These are phyloP conservation scores for Drosophila mojavensis DNA, from an alignment of 1,140 invertebrate species.

Conservation along the genomic window DNA sequence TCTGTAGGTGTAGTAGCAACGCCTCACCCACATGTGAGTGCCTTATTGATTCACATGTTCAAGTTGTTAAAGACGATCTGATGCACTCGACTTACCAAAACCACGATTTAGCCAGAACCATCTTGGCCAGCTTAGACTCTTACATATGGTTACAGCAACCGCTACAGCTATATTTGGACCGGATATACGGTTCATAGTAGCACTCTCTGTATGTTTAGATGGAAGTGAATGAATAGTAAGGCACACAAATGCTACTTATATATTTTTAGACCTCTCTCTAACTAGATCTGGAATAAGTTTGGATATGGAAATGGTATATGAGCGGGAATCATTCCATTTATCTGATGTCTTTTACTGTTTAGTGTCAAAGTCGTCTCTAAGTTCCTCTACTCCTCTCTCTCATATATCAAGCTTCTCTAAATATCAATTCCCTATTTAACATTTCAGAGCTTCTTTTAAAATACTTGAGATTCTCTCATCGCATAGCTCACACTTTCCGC, in stretches of 20 bases:
- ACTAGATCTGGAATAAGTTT: too few species aligned
- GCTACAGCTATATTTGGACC: background rate
- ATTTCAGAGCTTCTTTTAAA: background rate
- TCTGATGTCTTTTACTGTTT: too few species aligned
- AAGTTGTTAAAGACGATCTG: slow-evolving; percentile 69
- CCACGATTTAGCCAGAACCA: slow-evolving; percentile 20
- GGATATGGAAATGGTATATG: too few species aligned
- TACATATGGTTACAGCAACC: background rate
- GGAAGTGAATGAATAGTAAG: too few species aligned
- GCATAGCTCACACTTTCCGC: background rate
- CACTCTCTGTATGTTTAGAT: background rate
- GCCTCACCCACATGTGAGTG: slow-evolving; percentile 62
- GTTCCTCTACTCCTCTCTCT: too few species aligned
- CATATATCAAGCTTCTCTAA: too few species aligned
- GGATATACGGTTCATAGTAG: background rate
- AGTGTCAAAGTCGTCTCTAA: too few species aligned
- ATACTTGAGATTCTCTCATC: background rate
- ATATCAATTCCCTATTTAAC: background rate
- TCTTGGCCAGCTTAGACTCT: background rate
- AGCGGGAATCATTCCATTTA: too few species aligned
- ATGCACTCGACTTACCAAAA: slow-evolving; percentile 16
- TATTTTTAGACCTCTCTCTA: too few species aligned
- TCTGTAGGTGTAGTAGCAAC: slow-evolving; percentile 19
- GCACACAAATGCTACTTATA: too few species aligned
- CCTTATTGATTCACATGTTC: slow-evolving; percentile 61